Evolutionary conservation across 2,797 vertebrate genomes (phyloP).

Genomic region (Nyctalus aviator): DNA sequence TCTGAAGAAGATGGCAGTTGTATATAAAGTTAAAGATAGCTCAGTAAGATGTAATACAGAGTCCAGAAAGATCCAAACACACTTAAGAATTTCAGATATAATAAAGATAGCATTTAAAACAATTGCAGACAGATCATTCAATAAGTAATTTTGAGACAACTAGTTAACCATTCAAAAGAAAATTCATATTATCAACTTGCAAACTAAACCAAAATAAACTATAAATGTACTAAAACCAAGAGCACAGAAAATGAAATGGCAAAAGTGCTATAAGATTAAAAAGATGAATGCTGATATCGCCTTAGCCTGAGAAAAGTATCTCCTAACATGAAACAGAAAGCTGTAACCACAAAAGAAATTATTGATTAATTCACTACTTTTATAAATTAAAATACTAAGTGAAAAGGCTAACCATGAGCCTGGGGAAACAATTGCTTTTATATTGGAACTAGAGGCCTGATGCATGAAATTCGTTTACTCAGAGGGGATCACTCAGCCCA

Average conservation of each 20-base stretch:
- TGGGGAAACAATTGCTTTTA: background rate
- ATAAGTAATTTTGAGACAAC: background rate
- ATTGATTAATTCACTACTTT: conserved; percentile 20
- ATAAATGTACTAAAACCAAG: conserved; percentile 28
- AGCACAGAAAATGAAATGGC: background rate
- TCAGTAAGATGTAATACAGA: background rate
- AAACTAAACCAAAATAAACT: conserved; percentile 43
- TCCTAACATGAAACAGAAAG: conserved; percentile 46
- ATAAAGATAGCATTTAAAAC: background rate
- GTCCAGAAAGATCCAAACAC: background rate
- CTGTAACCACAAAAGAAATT: background rate
- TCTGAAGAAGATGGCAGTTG: background rate
- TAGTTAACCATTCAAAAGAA: conserved; percentile 26
- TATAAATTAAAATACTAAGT: conserved; percentile 41
- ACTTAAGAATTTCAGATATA: background rate
- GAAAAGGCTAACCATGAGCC: background rate
- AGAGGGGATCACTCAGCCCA: too few relatives aligned
- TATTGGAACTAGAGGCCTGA: background rate
- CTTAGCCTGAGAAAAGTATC: background rate
- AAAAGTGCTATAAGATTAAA: background rate
- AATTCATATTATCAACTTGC: background rate
- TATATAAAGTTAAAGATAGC: background rate
- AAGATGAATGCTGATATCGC: background rate
- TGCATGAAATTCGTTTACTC: too few relatives aligned
- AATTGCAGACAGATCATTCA: background rate